These are phyloP conservation scores for Reinhardtius hippoglossoides DNA, from an alignment of 2,113 vertebrate genomes.

Conservation along the genomic window DNA sequence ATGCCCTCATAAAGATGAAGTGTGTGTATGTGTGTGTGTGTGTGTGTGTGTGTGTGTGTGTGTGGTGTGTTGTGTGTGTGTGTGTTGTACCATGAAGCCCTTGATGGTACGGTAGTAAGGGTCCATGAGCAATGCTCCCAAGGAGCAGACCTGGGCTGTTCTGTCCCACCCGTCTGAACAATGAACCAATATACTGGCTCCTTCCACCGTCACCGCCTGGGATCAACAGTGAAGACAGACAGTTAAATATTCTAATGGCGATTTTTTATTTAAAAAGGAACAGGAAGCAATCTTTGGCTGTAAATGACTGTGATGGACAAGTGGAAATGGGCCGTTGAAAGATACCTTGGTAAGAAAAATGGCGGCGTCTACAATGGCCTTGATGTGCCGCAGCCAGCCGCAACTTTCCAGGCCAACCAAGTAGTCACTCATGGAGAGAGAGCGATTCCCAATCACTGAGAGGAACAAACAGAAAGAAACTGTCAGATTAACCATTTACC, in stretches of 20 bases:
- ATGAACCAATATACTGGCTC: conserved; percentile 93
- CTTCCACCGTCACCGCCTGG: conserved; percentile 92
- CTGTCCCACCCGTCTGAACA: conserved; percentile 99
- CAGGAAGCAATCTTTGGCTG: background rate
- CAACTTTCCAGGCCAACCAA: conserved; percentile 91
- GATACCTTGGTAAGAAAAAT: conserved; percentile 93
- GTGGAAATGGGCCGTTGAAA: too few species aligned
- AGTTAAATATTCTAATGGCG: background rate
- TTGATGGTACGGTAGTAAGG: conserved; percentile 96
- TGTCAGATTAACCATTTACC: background rate
- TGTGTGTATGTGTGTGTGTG: too few species aligned
- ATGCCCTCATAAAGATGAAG: too few species aligned
- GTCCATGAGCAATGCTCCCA: conserved; percentile 92
- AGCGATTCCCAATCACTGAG: conserved; percentile 88
- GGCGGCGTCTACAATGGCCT: conserved; percentile 93
- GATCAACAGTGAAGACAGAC: background rate
- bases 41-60: too few species aligned
- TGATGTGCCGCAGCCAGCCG: conserved; percentile 96
- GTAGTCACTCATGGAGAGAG: conserved; percentile 91
- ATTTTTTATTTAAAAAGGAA: background rate
- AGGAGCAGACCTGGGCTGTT: conserved; percentile 96
- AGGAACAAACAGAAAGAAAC: background rate
- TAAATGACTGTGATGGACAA: too few species aligned
- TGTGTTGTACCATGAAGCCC: conserved; percentile 92
- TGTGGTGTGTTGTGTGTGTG: background rate